Evolutionary conservation across 2,797 vertebrate species (phyloP), one percentile per base, ranked within the genome.

Genomic region (Coendou prehensilis): DNA sequence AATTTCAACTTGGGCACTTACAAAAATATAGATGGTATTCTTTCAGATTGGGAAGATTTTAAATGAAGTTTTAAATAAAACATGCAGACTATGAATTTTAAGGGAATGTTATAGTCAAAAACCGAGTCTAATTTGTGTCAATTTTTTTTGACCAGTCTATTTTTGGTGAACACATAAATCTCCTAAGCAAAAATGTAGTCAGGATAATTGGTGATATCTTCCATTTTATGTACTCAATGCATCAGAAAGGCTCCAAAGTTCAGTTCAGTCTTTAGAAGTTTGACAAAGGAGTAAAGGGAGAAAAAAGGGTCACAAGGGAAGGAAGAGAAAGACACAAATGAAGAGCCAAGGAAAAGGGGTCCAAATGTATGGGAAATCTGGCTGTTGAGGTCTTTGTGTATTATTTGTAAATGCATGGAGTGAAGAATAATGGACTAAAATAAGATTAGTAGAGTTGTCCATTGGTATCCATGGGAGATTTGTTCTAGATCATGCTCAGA

Each of bases 1-100:
- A 52, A 18, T 84, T 94, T 84, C 57, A 78, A 90, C 73, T 81
- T 89, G 64, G 30, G 37, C 23, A 75, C 6, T 79, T 93, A 67
- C 4, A 87, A 33, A 89, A 88, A 92, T 9, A 87, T 83, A 89
- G 50, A 71, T 63, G 37, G 11, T 83, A 14, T 75, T 95, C 67
- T 83, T 94, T 93, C 89, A 85, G 71, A 87, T 45, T 57, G 67
- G 28, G 73, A 59, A 87, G 57, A 67, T 61, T 94, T 84, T 80
- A 87, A 45, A 71, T 89, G 88, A 91, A 1, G 3, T 87, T 84
- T 52, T 50, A 88, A 81, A 92, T 92, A 91, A 90, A 95, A 90
- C 3, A 41, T 69, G 5, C 37, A 96, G 69, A 57, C 33, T 93
- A 57, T 81, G 56, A 91, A 86, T 81, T 92, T 89, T 61, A 92